A percentile compares a stretch with the other conserved stretches of the same genome.
Evolutionary conservation across 2,797 vertebrate genomes (phyloP).

Genomic region (Tapera naevia): DNA sequence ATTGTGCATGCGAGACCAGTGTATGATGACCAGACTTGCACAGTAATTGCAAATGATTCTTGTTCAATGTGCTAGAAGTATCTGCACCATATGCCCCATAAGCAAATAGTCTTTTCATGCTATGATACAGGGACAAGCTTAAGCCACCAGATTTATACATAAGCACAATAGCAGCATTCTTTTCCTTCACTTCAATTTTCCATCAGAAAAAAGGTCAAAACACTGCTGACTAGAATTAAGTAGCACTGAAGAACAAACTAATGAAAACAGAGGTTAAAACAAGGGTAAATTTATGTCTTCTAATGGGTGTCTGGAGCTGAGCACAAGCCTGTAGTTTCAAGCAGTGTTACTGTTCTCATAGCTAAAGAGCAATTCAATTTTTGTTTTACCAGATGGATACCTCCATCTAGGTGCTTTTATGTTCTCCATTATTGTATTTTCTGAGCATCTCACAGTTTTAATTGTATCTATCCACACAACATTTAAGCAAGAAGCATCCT

Average conservation of each 20-base stretch:
- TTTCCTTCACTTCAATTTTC: slow-evolving; percentile 35
- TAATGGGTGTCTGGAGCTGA: background rate
- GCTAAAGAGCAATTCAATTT: background rate
- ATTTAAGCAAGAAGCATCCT: background rate
- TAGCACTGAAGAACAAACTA: background rate
- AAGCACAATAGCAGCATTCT: background rate
- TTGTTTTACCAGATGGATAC: background rate
- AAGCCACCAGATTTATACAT: background rate
- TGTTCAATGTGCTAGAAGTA: background rate
- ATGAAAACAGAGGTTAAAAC: slow-evolving; percentile 44
- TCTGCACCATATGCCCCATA: background rate
- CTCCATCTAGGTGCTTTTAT: background rate
- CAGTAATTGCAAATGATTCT: background rate
- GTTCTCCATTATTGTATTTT: background rate
- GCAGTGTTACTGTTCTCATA: background rate
- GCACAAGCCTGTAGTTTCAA: background rate
- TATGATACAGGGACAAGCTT: background rate
- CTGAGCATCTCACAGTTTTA: background rate
- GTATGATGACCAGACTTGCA: background rate
- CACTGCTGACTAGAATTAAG: slow-evolving; percentile 21
- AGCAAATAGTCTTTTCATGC: background rate
- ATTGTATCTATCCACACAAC: background rate
- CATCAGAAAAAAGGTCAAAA: slow-evolving; percentile 33
- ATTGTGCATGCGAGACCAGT: background rate
- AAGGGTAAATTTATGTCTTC: slow-evolving; percentile 10